phyloP scores from a whole-genome alignment of 2,113 vertebrate genomes.

The Amphilophus citrinellus region DNA sequence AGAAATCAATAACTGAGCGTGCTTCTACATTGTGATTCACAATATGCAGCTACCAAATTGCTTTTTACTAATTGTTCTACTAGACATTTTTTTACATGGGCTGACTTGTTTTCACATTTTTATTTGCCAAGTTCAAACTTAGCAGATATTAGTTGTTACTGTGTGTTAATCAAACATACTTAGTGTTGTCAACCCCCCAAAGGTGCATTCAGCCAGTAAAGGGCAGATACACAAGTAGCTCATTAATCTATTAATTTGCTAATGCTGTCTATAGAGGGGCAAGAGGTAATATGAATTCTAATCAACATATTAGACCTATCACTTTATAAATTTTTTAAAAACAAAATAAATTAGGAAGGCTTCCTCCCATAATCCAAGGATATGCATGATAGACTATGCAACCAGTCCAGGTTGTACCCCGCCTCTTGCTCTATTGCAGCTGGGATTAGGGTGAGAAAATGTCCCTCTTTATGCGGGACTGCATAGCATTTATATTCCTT shows the following conservation, averaged over 20 bases:
- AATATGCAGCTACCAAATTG: background rate
- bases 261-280: background rate
- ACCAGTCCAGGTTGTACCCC: background rate
- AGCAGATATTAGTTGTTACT: background rate
- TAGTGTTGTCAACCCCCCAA: background rate
- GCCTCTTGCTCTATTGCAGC: background rate
- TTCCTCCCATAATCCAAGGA: background rate
- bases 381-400: background rate
- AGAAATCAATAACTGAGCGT: constrained; percentile 12
- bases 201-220: constrained; percentile 5
- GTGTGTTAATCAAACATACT: background rate
- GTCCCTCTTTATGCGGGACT: too few relatives aligned
- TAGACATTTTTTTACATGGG: background rate
- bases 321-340: background rate
- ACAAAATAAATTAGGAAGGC: background rate
- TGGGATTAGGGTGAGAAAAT: too few relatives aligned
- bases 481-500: too few relatives aligned
- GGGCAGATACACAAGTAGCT: background rate
- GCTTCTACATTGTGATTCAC: background rate
- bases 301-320: too few relatives aligned
- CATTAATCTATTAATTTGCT: background rate
- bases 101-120: background rate
- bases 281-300: too few relatives aligned
- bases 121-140: background rate
- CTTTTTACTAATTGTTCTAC: constrained; percentile 5